Evolutionary conservation across 2,888 invertebrate genomes (phyloP), one percentile per base, ranked within the genome.

Genomic region (Aproaerema taeniolella): DNA sequence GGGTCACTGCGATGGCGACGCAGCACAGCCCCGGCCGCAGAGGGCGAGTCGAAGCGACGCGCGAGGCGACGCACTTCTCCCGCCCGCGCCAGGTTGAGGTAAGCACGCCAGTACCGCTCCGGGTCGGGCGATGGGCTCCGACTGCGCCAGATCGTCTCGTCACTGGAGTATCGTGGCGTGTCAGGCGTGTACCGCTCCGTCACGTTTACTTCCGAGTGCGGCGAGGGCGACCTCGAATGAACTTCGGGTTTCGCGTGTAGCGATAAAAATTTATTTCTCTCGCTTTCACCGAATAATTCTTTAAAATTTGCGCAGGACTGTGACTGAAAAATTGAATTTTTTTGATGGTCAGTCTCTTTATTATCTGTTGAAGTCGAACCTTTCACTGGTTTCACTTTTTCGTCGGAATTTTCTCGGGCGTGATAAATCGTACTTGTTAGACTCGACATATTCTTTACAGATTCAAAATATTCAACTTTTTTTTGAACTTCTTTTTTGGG

Each of bases 401-500:
- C 87, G 34, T 81, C 72, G 1, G 83, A 81, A 53, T 77, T 86
- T 52, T 89, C 89, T 41, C 87, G 78, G 1, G 88, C 87, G 42
- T 88, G 88, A 49, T 89, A 88, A 41, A 88, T 69, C 3, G 74
- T 82, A 47, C 77, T 80, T 25, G 71, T 68, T 34, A 79, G 68
- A n/a, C 88, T 87, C 20, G 81, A 73, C 2, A 85, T 70, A 36
- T 80, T 88, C 50, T 89, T 88, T 0, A 90, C 90, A 2, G 90
- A 91, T 71, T 95, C 95, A 63, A 94, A 95, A 73, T 93, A 95
- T 66, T 93, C 91, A 1, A 95, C 92, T 70, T 92, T 95, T 55
- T 90, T 90, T 41, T 90, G 88, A 1, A 93, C 90, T 50, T 90
- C 90, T 42, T 91, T 90, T 45, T 88, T 89, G 1, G 87, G 82